These are phyloP conservation scores for Hemiprocne comata DNA, from an alignment of 2,113 vertebrate genomes.

Conservation along the genomic window DNA sequence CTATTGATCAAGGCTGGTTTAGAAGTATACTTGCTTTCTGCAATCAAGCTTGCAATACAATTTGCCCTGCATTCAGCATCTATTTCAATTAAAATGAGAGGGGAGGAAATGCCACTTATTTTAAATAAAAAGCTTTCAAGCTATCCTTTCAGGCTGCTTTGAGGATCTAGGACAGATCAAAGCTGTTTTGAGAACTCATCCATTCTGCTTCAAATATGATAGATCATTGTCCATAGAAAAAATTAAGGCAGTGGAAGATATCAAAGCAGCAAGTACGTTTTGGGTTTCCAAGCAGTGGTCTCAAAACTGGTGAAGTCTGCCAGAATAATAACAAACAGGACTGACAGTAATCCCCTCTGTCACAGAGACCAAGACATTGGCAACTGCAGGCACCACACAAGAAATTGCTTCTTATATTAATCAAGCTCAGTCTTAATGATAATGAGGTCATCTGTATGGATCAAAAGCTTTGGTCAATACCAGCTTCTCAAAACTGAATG, in stretches of 20 bases:
- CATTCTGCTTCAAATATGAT: slow-evolving; percentile 41
- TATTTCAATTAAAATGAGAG: slow-evolving; percentile 70
- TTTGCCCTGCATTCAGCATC: slow-evolving; percentile 63
- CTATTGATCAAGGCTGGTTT: slow-evolving; percentile 58
- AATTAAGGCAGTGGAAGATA: slow-evolving; percentile 6
- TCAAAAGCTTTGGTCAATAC: slow-evolving; percentile 10
- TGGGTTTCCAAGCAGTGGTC: not conserved
- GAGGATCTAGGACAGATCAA: slow-evolving; percentile 67
- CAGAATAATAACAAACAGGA: slow-evolving; percentile 3
- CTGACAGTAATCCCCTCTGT: not conserved
- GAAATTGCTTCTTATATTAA: not conserved
- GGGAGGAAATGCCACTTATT: slow-evolving; percentile 64
- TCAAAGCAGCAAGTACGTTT: slow-evolving; percentile 22
- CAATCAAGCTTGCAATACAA: slow-evolving; percentile 31
- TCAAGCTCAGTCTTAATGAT: not conserved
- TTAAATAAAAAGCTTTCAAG: slow-evolving; percentile 72
- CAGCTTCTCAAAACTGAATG: not conserved
- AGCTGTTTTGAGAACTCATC: slow-evolving; percentile 66
- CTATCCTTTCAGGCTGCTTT: slow-evolving; percentile 62
- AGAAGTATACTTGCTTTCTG: slow-evolving; percentile 18
- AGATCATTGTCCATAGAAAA: slow-evolving; percentile 20
- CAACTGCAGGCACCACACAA: not conserved
- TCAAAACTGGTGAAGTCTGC: slow-evolving; percentile 25
- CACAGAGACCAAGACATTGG: not conserved
- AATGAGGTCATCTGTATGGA: not conserved